These are phyloP conservation scores for Onychostruthus taczanowskii DNA, from an alignment of 2,113 vertebrate species.

Conservation along the genomic window DNA sequence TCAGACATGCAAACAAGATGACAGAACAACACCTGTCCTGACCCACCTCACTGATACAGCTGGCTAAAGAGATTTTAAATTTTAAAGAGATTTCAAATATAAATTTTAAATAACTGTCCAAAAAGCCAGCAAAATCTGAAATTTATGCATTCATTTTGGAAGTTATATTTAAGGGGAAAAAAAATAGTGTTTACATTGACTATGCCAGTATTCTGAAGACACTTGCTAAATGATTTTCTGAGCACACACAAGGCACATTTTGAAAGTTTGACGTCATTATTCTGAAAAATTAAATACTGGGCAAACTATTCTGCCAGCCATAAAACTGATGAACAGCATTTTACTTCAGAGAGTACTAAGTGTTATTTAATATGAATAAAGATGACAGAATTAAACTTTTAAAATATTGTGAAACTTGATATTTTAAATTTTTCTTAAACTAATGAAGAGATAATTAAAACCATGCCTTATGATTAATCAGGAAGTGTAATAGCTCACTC, in stretches of 20 bases:
- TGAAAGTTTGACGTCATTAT: neutral
- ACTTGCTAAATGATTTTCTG: neutral
- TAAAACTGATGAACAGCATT: neutral
- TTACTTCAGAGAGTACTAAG: neutral
- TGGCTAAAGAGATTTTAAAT: neutral
- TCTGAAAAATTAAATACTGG: neutral
- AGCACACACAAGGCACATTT: neutral
- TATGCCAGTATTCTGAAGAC: neutral
- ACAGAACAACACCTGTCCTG: neutral
- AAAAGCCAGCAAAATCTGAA: neutral
- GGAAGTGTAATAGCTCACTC: neutral
- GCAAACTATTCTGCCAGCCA: neutral
- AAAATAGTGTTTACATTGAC: neutral
- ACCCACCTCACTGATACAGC: neutral
- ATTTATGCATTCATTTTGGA: neutral
- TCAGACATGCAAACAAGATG: neutral
- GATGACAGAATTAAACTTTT: neutral
- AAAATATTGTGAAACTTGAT: constrained; percentile 21
- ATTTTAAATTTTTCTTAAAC: constrained; percentile 15
- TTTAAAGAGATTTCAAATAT: neutral
- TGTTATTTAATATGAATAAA: neutral
- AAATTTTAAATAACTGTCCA: neutral
- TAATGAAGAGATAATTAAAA: constrained; percentile 17
- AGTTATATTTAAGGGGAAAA: neutral
- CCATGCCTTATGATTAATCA: neutral